Base-by-base conservation (phyloP, 2,113 vertebrate genomes). In the Procavia capensis region DNA sequence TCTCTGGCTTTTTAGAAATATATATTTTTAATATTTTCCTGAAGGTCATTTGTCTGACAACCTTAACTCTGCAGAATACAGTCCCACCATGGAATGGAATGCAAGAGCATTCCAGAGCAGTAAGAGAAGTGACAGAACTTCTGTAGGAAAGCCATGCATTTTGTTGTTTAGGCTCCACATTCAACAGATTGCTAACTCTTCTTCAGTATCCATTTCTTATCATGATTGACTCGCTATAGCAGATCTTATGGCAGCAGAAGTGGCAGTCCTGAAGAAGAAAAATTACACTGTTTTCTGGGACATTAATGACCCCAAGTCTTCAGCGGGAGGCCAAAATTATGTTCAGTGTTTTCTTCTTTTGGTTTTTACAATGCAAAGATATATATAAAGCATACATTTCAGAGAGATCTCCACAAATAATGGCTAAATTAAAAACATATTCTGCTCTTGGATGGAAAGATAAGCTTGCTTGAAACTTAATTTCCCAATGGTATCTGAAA, bases 351-450 rank as follows among this genome's bases (percentile, higher is more conserved):
- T 94, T 34, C 85, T 50, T 81, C 85, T 66, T 66, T 66, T 66
- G 31, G 13, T 83, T 41, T 88, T 92, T 31, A 94, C 45, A 94
- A 94, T 31, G 3, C 41, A 91, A 84, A 91, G 20, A 4, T 54
- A 61, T 9, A 70, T 61, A 13, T 66, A 74, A 83, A 16, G 17
- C 11, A 39, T 50, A 47, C 1, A 66, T 89, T 83, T 92, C 90
- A 45, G 45, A 97, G 92, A 54, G 54, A 81, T 72, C 91, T 96
- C 17, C 29, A n/a, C 70, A 34, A 84, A 91, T 88, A 95, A 72
- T 90, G 45, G 88, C 64, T 95, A 39, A 78, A 24, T 88, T 31
- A 91, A 94, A 79, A 63, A 59, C 7, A 47, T 36, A 2, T 72
- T 95, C 93, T 59, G 6, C 34, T 88, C 66, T 95, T 64, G 22